Percentiles rank a stretch among this genome's conserved stretches.
phyloP scores from a whole-genome alignment of 1,140 invertebrate genomes.

The Oppia nitens region DNA sequence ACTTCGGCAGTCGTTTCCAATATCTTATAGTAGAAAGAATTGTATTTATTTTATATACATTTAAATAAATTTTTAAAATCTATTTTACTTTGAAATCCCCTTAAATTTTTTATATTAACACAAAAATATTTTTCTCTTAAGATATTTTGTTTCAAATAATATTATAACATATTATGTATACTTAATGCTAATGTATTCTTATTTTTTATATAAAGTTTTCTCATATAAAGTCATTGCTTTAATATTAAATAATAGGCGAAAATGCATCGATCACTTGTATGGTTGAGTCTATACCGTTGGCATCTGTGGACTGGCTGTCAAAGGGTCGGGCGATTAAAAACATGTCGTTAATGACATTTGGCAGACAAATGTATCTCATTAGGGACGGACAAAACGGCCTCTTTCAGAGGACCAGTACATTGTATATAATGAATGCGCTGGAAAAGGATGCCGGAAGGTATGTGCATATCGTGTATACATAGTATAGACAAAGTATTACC shows the following conservation, averaged over 20 bases:
- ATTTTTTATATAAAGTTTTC: background rate
- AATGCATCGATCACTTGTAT: slow-evolving; percentile 55
- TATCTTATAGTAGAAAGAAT: no score
- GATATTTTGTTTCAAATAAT: no score
- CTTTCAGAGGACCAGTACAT: slow-evolving; percentile 50
- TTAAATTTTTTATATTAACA: no score
- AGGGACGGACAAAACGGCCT: slow-evolving; percentile 45
- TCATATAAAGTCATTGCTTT: background rate
- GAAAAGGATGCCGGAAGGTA: slow-evolving; percentile 74
- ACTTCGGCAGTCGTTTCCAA: background rate
- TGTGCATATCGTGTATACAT: slow-evolving; percentile 34
- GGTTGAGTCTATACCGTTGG: slow-evolving; percentile 56
- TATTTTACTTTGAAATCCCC: no score
- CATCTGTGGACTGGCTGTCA: slow-evolving; percentile 68
- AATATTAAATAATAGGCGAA: slow-evolving; percentile 1
- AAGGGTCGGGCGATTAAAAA: slow-evolving; percentile 60
- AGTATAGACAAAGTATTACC: no score
- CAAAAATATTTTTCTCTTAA: no score
- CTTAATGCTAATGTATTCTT: no score
- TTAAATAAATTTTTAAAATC: no score
- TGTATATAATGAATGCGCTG: slow-evolving; percentile 68
- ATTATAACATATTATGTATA: no score
- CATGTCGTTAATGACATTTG: slow-evolving; percentile 36
- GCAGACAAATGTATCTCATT: slow-evolving; percentile 51
- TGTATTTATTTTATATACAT: no score